Base-by-base conservation (phyloP, 2,888 invertebrate genomes). In the Drosophila limbata region DNA sequence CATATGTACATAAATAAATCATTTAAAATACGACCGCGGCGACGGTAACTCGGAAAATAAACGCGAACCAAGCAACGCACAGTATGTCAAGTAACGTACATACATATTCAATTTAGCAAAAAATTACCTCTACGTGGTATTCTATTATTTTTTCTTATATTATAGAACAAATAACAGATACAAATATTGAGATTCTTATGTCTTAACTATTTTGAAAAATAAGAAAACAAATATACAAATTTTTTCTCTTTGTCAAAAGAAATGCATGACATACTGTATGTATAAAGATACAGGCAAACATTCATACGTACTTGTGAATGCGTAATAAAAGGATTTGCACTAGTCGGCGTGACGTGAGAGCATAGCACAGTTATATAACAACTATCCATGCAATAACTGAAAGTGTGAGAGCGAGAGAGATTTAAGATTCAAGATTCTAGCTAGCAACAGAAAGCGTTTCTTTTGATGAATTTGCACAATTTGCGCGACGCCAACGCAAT, bases 401-500 rank as follows among this genome's bases (percentile, higher is more conserved):
- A 13, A 33, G 48, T 9, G 19, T 15, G 28, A n/a, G 37, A 45
- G 35, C 4, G 42, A 8, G 10, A 45, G 33, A 45, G 51, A 19
- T 25, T 25, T 6, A 39, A 42, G 42, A 25, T 4, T 25, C 35
- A 35, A 45, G 45, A 44, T 73, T 61, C 33, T 73, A 57, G 73
- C 42, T 42, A 50, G 50, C 55, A 48, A 51, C 48, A 60, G 52
- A 35, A 40, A 44, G 10, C 17, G 35, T 45, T 53, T 17, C 21
- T 53, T 44, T 44, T 68, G 62, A 81, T 73, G 70, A 81, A 73
- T 73, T 62, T 73, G 64, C 67, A 67, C 42, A 59, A 61, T 61
- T 63, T 64, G 55, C 25, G 48, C 76, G 51, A 60, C 55, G 56
- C 56, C 60, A 60, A 33, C 73, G 67, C 61, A 33, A 31, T 37